Conservation (phyloP, 2,113 vertebrate genomes). For the Pelusios castaneus region DNA sequence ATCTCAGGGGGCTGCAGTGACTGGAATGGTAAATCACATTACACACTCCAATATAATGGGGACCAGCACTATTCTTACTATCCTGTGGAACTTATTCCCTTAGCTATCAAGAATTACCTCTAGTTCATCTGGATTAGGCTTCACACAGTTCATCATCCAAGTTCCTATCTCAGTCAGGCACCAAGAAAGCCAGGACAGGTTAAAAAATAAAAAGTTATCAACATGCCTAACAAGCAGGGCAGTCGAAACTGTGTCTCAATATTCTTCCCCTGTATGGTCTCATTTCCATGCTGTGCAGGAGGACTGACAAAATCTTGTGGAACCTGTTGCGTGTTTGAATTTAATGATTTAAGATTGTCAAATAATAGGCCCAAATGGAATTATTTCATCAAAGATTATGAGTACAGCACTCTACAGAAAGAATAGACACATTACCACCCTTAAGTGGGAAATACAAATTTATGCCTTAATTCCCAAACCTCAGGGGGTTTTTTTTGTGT, state of each 20-base stretch:
- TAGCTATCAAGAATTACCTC: not conserved
- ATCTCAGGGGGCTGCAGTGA: not conserved
- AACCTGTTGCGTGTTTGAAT: not conserved
- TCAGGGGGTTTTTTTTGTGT: too few species aligned
- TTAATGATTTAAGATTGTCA: not conserved
- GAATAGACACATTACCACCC: not conserved
- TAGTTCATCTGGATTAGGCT: not conserved
- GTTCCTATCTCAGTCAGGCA: not conserved
- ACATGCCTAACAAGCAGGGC: not conserved
- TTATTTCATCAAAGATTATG: not conserved
- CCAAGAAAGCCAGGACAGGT: not conserved
- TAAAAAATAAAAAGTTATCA: not conserved
- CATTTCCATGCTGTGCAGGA: not conserved
- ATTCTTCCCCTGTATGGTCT: not conserved
- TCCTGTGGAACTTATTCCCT: not conserved
- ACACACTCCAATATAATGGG: not conserved
- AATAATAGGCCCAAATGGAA: not conserved
- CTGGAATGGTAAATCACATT: not conserved
- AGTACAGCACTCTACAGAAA: not conserved
- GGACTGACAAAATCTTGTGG: not conserved
- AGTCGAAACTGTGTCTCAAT: not conserved
- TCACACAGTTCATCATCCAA: not conserved
- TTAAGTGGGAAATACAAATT: not conserved
- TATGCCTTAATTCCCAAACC: too few species aligned
- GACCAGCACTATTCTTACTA: not conserved